Evolutionary conservation across 2,113 vertebrate genomes (phyloP), one percentile per base, ranked within the genome.

Genomic region (Meriones unguiculatus): DNA sequence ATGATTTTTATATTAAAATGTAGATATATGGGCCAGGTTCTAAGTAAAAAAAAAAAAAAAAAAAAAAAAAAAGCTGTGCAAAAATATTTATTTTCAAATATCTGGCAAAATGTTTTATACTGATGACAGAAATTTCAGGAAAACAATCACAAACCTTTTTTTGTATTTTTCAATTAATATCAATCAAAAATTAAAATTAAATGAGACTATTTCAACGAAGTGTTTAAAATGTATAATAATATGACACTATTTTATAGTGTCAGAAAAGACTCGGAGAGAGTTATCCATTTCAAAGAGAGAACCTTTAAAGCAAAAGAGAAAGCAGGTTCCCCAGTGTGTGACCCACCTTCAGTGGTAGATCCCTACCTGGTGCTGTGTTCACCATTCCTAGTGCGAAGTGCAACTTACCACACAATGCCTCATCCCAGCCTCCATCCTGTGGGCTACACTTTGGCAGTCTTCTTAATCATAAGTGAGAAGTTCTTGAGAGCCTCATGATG

Each of bases 21-120:
- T 20, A 91, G 38, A 54, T 15, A 84, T 30, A 50, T 15, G 41
- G 35, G 12, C 1, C 41, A 70, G 6, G 5, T 32, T 78, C 30
- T 67, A 85, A 86, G 12, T 24, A 76, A 73, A n/a, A 91, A 96
- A 9, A n/a, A 6, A n/a, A 6, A 87, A 84, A 57, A 72, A 93
- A 62, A 52, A 8, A 62, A 24, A 62, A 52, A 8, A 62, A 24
- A 46, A 46, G 46, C 46, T 46, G 46, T 46, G 46, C 46, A 62
- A 52, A 8, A 62, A 24, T 46, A 93, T 69, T 89, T 87, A 70
- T 13, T 87, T 89, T 84, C 57, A 84, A 95, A 81, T 67, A 59
- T 0, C 50, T 69, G 9, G 65, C 46, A 76, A 73, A 94, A 24
- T 20, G 65, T 46, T 91, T 72, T 69, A 41, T 46, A 67, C 10